A percentile compares a stretch with the other conserved stretches of the same genome.
phyloP scores from a whole-genome alignment of 2,113 vertebrate species.

The Antigone vipio region DNA sequence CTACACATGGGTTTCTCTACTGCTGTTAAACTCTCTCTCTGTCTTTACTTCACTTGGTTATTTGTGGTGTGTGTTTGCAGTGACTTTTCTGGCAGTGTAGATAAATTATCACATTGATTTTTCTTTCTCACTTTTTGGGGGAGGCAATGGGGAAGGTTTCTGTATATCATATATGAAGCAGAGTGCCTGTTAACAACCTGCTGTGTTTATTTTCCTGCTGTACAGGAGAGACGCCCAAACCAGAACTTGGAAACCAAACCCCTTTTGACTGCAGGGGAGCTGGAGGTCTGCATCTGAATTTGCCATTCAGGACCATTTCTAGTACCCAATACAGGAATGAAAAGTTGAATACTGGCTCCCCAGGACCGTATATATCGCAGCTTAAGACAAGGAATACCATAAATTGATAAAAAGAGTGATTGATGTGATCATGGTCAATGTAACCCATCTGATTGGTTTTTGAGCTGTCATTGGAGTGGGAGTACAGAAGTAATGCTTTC shows the following conservation, averaged over 20 bases:
- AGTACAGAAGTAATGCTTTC: neutral
- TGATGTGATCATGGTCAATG: neutral
- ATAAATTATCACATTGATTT: constrained; percentile 45
- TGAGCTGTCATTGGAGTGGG: neutral
- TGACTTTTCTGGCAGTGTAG: constrained; percentile 3
- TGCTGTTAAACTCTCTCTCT: neutral
- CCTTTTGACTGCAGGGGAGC: neutral
- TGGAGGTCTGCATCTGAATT: neutral
- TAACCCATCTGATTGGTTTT: neutral
- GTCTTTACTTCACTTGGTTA: neutral
- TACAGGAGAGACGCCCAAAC: neutral
- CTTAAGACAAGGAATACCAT: neutral
- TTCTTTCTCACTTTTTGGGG: neutral
- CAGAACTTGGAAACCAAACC: neutral
- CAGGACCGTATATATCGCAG: neutral
- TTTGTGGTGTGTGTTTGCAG: neutral
- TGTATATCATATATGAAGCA: neutral
- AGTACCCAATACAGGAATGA: neutral
- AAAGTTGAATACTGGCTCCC: neutral
- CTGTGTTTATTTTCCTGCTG: neutral
- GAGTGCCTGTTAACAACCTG: neutral
- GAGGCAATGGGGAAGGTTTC: neutral
- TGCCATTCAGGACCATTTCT: neutral
- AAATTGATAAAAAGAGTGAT: neutral
- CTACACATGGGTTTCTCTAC: neutral